Base-by-base conservation (phyloP, 2,888 invertebrate genomes). In the Epiperipatus broadwayi region DNA sequence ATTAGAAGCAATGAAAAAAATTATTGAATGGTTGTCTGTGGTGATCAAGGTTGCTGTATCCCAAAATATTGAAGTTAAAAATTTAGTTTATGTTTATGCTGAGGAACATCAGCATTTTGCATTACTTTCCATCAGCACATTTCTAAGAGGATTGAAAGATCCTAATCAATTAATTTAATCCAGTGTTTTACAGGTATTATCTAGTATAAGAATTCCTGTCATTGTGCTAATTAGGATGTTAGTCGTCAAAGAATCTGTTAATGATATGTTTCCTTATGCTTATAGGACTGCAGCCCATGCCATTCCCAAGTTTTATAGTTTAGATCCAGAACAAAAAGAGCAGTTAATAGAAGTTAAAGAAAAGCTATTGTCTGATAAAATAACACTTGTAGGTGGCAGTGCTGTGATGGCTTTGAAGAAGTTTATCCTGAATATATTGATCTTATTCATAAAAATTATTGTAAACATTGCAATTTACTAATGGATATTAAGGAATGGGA, bases 401-500 rank as follows among this genome's bases (percentile, higher is more conserved):
- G 97, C 95, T 0, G 93, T 97, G 0, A 93, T 95, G 79, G 95
- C 97, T 2, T 97, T 62, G 85, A 87, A 48, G 91, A 95, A 67
- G 66, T 69, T 10, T 93, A 93, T 51, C 89, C 91, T 0, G 93
- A 93, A 52, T 66, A 89, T 21, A 83, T 87, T 48, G 91, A 89
- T 55, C 69, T 99, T 32, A 84, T 99, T 50, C 95, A 99, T 58
- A 80, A 83, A 58, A 91, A 95, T 56, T 85, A 77, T 58, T 67
- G 95, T 44, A 93, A 95, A 60, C 65, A 99, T 35, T 97, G 95
- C 58, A 79, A 85, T 49, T 69, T 97, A 41, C 61, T 99, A 37
- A 87, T 91, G 1, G 97, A 99, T 57, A 89, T 71, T 12, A 95
- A 97, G 57, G 95, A 99, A 63, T 99, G 97, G 97, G 91, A 93